Conservation (phyloP, 2,888 invertebrate species). For the Drosophila silvestris region DNA sequence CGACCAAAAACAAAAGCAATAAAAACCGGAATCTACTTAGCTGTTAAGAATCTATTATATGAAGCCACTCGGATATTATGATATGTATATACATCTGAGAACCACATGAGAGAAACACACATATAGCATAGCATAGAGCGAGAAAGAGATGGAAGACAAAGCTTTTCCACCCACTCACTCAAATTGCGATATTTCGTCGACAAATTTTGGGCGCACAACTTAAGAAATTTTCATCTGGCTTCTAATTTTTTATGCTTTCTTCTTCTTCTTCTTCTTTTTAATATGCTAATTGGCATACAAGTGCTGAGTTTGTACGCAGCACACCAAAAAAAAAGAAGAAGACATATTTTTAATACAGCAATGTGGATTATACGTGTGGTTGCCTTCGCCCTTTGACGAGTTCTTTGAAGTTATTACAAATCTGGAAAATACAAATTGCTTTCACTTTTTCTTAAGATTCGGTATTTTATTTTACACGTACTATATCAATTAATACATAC, state of each 20-base stretch:
- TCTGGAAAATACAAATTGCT: not conserved
- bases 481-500: not conserved
- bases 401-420: not conserved
- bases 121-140: not conserved
- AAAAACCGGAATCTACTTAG: constrained; percentile 63
- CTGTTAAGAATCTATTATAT: constrained; percentile 65
- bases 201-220: constrained; percentile 28
- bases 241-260: not conserved
- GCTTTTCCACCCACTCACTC: not conserved
- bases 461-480: not conserved
- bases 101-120: not conserved
- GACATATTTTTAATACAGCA: constrained; percentile 6
- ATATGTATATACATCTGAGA: constrained; percentile 23
- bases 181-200: constrained; percentile 13
- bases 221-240: constrained; percentile 38
- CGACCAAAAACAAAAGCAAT: constrained; percentile 59
- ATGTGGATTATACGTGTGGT: constrained; percentile 14
- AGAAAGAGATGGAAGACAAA: not conserved
- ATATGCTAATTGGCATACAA: constrained; percentile 58
- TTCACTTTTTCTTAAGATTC: not conserved
- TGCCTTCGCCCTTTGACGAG: constrained; percentile 4
- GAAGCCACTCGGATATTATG: constrained; percentile 48
- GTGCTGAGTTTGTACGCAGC: constrained; percentile 27
- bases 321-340: too few relatives aligned
- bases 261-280: constrained; percentile 28